Evolutionary conservation across 2,888 invertebrate genomes (phyloP).

Genomic region (Nycteola revayana): DNA sequence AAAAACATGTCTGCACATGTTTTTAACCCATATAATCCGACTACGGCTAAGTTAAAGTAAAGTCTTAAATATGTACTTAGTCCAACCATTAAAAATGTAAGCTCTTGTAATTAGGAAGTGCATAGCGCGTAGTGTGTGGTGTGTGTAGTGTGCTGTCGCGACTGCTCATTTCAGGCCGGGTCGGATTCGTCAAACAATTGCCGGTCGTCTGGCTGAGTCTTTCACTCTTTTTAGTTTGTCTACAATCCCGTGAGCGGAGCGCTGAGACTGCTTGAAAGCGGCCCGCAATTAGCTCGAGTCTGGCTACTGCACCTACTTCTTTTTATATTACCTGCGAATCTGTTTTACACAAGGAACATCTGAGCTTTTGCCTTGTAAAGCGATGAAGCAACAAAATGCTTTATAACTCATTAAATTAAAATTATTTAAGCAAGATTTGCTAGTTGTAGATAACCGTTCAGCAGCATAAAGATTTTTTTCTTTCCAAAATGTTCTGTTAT

Average conservation of each 20-base stretch:
- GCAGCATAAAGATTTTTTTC: too few species aligned
- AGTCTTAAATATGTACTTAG: too few species aligned
- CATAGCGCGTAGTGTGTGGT: slow-evolving; percentile 4
- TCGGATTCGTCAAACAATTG: slow-evolving; percentile 46
- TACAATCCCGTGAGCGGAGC: slow-evolving; percentile 42
- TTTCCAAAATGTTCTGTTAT: too few species aligned
- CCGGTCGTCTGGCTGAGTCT: slow-evolving; percentile 44
- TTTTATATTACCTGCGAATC: slow-evolving; percentile 12
- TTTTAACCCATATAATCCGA: too few species aligned
- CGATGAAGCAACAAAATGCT: too few species aligned
- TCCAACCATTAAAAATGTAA: slow-evolving; percentile 3
- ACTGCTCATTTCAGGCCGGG: slow-evolving; percentile 41
- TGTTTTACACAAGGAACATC: slow-evolving; percentile 18
- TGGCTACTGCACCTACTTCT: slow-evolving; percentile 28
- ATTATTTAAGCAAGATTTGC: too few species aligned
- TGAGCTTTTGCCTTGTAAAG: too few species aligned
- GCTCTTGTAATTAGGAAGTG: slow-evolving; percentile 19
- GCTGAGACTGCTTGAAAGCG: slow-evolving; percentile 55
- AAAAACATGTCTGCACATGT: too few species aligned
- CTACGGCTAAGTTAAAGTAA: too few species aligned
- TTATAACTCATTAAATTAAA: too few species aligned
- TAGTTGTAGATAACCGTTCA: too few species aligned
- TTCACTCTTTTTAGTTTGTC: slow-evolving; percentile 54
- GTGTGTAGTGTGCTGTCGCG: slow-evolving; percentile 10
- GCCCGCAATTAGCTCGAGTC: slow-evolving; percentile 59